Base-by-base conservation (phyloP, 1,140 invertebrate genomes). In the Panagrolaimus sp. region DNA sequence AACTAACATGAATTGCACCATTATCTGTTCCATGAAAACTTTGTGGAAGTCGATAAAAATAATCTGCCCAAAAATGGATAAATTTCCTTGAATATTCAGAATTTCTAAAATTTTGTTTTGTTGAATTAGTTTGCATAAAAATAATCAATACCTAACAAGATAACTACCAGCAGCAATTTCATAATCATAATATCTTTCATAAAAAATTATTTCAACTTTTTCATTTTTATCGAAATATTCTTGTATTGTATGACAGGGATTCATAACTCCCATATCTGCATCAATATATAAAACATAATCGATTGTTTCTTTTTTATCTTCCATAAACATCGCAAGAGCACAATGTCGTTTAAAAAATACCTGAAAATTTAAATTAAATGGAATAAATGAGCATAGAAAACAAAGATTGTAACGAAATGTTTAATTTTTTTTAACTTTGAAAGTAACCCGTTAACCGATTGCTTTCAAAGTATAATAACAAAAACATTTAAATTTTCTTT, bases 181-280 rank as follows among this genome's bases (percentile, higher is more conserved):
- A 48, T n/a, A 9, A 9, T 48, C 20, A 7, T 38, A 38, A 38
- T 38, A 38, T 38, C 31, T 38, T 38, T 38, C 31, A 38, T 38
- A 38, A 38, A 48, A 48, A 14, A 48, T 48, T n/a, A 48, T 48
- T 48, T 48, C 47, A 48, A 48, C 47, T n/a, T 48, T 48, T 48
- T 48, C 20, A 23, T 48, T 48, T n/a, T 14, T 23, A n/a, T 48
- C 47, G 47, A 48, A 9, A 48, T 48, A 48, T 4, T 48, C 47
- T 9, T 48, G 47, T n/a, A 48, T 48, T 48, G 2, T 48, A 9
- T 48, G 47, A 48, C 20, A 23, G 2, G 47, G 47, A 48, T 48
- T 48, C 1, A 48, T 9, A 4, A 48, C 47, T 5, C 14, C 47
- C 47, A 48, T 48, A 48, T 48, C 47, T 9, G 47, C 47, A 9